Base-by-base conservation (phyloP, 2,113 vertebrate genomes). In the Coregonus clupeaformis region DNA sequence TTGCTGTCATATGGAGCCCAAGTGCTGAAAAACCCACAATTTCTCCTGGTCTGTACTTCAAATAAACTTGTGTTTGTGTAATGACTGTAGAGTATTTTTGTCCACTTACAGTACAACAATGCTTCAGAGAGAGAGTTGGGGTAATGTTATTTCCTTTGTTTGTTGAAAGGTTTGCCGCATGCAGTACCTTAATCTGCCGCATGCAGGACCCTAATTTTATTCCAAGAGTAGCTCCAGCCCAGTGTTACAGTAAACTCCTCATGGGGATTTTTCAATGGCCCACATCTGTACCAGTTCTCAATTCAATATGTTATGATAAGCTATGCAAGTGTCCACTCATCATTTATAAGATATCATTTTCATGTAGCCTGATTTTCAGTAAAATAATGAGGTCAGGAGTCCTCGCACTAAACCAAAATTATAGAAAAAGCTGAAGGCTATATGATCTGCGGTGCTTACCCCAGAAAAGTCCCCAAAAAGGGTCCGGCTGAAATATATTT, bases 1-100 rank as follows among this genome's bases (percentile, higher is more conserved):
- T 95, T 96, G 94, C 95, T 96, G 95, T 96, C 94, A 96, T 96
- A 94, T 95, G 95, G 92, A 94, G 94, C 89, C 79, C 83, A 85
- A 87, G 82, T 69, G 52, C 75, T 78, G 75, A 85, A 88, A 95
- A 95, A 95, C 88, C 92, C 92, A 93, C 91, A 82, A 95, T 93
- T 94, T 91, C 85, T 90, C 87, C 90, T 85, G 85, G 89, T 81
- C 86, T 89, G 91, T 82, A 89, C 91, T 94, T 94, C 91, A 90
- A 94, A 94, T 94, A 93, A 94, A 93, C 92, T 91, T 89, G 91
- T 95, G 94, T 96, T 96, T 97, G 94, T 94, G 94, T 94, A 95
- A 96, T 94, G 94, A 93, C 90, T 94, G 87, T 84, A 93, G 90
- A 94, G 90, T 90, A 89, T 93, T 94, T 73, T 60, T 89, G 81